Percentiles rank a stretch among this genome's conserved stretches.
These are phyloP conservation scores for Phoxinus phoxinus DNA, from an alignment of 2,113 vertebrate genomes.

Conservation along the genomic window DNA sequence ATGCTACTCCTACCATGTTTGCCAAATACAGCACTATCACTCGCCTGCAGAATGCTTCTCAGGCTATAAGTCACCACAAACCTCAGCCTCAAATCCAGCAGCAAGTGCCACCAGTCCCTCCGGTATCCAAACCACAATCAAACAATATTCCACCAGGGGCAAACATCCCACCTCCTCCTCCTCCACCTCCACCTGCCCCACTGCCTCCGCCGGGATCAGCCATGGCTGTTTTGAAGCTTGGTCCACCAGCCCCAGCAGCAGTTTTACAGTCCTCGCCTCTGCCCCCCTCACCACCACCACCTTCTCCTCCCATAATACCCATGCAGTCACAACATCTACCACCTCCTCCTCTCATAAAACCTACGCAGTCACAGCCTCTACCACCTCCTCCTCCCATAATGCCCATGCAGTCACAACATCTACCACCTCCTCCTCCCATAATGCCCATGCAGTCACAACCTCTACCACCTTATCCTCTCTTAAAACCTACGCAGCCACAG, in stretches of 20 bases:
- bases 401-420: background rate
- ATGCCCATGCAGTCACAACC: background rate
- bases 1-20: conserved; percentile 80
- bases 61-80: conserved; percentile 68
- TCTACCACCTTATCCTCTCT: background rate
- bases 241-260: conserved; percentile 71
- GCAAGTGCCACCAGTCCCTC: conserved; percentile 56
- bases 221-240: conserved; percentile 83
- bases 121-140: conserved; percentile 73
- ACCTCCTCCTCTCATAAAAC: background rate
- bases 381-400: background rate
- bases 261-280: conserved; percentile 75
- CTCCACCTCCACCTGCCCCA: conserved; percentile 76
- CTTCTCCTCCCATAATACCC: background rate
- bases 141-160: conserved; percentile 77
- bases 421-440: background rate
- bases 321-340: background rate
- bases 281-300: conserved; percentile 56
- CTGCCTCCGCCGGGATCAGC: conserved; percentile 83
- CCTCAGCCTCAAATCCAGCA: conserved; percentile 59
- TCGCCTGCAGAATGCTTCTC: conserved; percentile 80
- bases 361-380: background rate
- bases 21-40: conserved; percentile 90
- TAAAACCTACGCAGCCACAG: background rate
- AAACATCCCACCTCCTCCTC: conserved; percentile 77